These are phyloP conservation scores for Erebia palarica DNA, from an alignment of 2,888 invertebrate species.

Conservation along the genomic window DNA sequence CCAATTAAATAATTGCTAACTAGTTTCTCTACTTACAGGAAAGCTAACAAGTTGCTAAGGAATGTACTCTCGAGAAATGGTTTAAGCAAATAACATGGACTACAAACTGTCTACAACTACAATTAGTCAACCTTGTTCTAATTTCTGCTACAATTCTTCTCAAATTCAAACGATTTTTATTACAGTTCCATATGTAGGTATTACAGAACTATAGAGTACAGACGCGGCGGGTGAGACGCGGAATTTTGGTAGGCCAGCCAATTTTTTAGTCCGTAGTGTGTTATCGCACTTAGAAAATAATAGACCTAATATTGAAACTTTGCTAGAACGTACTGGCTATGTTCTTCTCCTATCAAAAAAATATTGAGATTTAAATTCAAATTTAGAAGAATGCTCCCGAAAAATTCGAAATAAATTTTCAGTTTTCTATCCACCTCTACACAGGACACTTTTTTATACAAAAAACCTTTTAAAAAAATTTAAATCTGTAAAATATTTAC, in stretches of 20 bases:
- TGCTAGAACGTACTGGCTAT: not conserved
- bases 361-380: constrained; percentile 20
- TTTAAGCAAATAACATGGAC: too few species aligned
- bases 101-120: too few species aligned
- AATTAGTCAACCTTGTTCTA: too few species aligned
- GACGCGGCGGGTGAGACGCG: too few species aligned
- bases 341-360: constrained; percentile 8
- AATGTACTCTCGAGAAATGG: not conserved
- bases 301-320: not conserved
- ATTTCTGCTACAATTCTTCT: too few species aligned
- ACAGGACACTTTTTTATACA: constrained; percentile 28
- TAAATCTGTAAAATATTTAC: not conserved
- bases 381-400: constrained; percentile 17
- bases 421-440: constrained; percentile 22
- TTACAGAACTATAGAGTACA: too few species aligned
- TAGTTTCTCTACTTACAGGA: not conserved
- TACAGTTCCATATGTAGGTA: too few species aligned
- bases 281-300: too few species aligned
- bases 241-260: too few species aligned
- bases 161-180: too few species aligned
- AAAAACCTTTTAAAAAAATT: constrained; percentile 11
- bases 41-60: not conserved
- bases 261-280: too few species aligned
- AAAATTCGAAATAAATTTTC: constrained; percentile 7
- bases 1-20: not conserved